phyloP scores from a whole-genome alignment of 2,797 vertebrate species.

The Chelmon rostratus region DNA sequence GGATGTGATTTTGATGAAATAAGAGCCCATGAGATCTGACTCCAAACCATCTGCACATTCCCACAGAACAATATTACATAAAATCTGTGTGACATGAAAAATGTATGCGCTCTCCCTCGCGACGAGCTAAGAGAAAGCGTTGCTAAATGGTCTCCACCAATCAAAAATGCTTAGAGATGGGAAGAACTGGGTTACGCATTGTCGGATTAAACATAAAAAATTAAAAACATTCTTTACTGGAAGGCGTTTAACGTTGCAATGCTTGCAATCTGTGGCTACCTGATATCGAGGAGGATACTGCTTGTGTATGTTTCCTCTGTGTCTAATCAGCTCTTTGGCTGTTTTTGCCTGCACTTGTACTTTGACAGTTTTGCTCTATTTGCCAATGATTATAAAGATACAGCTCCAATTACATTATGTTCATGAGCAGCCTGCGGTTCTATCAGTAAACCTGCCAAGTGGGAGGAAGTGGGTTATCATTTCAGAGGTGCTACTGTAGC shows the following conservation, averaged over 20 bases:
- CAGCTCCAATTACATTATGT: background rate
- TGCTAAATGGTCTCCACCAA: background rate
- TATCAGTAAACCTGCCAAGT: no score
- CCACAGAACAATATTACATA: background rate
- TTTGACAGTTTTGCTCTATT: background rate
- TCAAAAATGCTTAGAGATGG: background rate
- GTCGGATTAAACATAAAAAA: background rate
- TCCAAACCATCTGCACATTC: slow-evolving; percentile 18
- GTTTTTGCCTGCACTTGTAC: background rate
- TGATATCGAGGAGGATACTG: no score
- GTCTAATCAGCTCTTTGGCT: background rate
- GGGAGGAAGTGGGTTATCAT: background rate
- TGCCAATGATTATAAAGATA: background rate
- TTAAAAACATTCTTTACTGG: background rate
- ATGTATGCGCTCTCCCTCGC: background rate
- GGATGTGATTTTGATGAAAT: background rate
- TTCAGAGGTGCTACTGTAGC: background rate
- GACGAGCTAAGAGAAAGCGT: background rate
- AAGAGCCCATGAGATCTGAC: background rate
- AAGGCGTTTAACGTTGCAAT: background rate
- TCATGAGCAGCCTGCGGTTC: background rate
- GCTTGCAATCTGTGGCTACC: no score
- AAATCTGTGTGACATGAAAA: slow-evolving; percentile 11
- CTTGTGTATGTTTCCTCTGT: no score
- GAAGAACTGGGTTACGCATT: background rate